Conservation (phyloP, 2,888 invertebrate genomes). For the Monoplex corrugatus region DNA sequence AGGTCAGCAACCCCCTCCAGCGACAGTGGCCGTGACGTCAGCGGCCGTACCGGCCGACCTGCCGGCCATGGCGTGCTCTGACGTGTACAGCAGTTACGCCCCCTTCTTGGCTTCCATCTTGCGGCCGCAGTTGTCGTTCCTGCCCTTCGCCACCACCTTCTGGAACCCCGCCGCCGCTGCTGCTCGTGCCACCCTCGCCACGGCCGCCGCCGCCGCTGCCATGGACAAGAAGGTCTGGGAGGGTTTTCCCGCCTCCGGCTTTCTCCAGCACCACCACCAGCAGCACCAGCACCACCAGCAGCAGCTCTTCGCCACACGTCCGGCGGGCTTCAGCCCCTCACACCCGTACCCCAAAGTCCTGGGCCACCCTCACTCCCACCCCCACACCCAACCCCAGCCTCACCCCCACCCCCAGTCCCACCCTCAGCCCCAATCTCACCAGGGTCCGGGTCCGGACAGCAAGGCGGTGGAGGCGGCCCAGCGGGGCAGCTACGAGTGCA, state of each 20-base stretch:
- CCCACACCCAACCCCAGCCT: not conserved
- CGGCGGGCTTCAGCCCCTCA: not conserved
- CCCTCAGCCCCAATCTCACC: not conserved
- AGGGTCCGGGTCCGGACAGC: constrained; percentile 8
- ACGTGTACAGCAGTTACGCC: constrained; percentile 12
- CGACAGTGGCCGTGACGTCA: constrained; percentile 23
- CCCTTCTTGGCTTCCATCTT: not conserved
- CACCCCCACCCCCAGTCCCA: not conserved
- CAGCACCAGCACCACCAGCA: constrained; percentile 29
- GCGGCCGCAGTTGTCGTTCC: constrained; percentile 14
- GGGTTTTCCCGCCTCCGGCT: constrained; percentile 1
- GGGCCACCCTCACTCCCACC: not conserved
- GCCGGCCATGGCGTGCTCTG: not conserved
- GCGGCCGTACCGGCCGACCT: not conserved
- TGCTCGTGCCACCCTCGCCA: not conserved
- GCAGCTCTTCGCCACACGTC: not conserved
- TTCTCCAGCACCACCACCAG: constrained; percentile 15
- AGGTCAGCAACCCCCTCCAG: not conserved
- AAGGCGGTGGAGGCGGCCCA: constrained; percentile 19
- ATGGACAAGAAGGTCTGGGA: not conserved
- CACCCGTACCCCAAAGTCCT: not conserved
- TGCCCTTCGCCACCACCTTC: not conserved
- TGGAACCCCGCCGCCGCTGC: not conserved
- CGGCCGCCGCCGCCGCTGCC: not conserved
- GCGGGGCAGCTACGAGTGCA: constrained; percentile 55